Evolutionary conservation across 2,797 vertebrate genomes (phyloP).

Genomic region (Falco peregrinus): DNA sequence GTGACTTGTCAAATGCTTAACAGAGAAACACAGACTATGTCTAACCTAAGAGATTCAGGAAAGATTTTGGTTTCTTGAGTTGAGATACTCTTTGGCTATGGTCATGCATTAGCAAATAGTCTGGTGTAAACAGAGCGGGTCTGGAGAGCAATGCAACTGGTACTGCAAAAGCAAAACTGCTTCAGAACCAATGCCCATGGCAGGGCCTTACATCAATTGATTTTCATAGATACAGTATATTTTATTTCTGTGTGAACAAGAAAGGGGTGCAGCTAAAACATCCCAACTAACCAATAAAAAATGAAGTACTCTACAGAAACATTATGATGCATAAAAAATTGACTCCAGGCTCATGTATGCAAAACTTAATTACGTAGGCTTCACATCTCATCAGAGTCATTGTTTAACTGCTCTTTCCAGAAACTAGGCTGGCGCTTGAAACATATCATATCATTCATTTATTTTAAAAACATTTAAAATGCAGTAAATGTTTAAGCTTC

Average conservation of each 20-base stretch:
- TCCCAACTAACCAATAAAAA: neutral
- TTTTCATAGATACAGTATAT: neutral
- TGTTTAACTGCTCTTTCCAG: conserved; percentile 25
- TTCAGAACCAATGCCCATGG: neutral
- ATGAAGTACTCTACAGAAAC: neutral
- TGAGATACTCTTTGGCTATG: neutral
- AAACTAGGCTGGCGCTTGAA: neutral
- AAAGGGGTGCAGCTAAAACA: neutral
- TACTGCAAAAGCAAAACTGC: neutral
- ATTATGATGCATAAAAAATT: conserved; percentile 14
- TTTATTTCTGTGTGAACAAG: neutral
- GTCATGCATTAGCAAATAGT: neutral
- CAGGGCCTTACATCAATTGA: neutral
- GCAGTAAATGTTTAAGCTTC: neutral
- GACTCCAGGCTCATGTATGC: neutral
- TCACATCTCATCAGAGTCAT: conserved; percentile 20
- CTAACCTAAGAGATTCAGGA: neutral
- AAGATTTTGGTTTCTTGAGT: neutral
- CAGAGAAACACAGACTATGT: neutral
- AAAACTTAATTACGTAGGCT: conserved; percentile 11
- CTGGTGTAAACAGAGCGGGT: neutral
- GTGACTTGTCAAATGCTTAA: neutral
- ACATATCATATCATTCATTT: neutral
- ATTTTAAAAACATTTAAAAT: conserved; percentile 20
- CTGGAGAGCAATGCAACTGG: neutral